Evolutionary conservation across 2,797 vertebrate species (phyloP).

Genomic region (Enteromius thamalakanensis): DNA sequence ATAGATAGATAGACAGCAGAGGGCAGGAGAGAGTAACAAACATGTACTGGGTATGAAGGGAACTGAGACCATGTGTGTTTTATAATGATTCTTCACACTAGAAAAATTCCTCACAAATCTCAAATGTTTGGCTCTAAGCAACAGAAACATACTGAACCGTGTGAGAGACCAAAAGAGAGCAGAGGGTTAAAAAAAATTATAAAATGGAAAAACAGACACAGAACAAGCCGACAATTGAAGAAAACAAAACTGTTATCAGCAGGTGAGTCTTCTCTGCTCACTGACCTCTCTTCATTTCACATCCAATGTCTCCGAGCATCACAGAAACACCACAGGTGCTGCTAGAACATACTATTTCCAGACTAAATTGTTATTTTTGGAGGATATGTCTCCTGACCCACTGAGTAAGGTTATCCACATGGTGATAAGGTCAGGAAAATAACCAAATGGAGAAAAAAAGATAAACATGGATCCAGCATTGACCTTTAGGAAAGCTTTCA

Average conservation of each 20-base stretch:
- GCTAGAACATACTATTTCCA: not conserved
- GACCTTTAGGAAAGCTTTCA: not conserved
- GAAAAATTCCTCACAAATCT: slow-evolving; percentile 6
- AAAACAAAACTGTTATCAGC: not conserved
- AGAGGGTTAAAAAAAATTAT: not conserved
- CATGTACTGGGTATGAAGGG: not conserved
- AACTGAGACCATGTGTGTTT: not conserved
- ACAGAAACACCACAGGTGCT: slow-evolving; percentile 1
- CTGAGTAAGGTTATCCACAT: not conserved
- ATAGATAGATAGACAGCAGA: not conserved
- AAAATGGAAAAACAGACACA: not conserved
- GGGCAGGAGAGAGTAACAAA: not conserved
- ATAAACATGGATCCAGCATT: not conserved
- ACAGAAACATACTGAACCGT: not conserved
- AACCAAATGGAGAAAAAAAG: not conserved
- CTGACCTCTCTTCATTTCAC: not conserved
- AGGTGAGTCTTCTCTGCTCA: not conserved
- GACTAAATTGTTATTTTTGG: not conserved
- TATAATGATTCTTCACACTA: not conserved
- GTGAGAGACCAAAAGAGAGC: not conserved
- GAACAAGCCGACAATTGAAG: not conserved
- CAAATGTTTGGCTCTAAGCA: not conserved
- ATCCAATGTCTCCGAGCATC: not conserved
- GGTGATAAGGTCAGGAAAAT: not conserved
- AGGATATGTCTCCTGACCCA: not conserved